Evolutionary conservation across 2,113 vertebrate genomes (phyloP).

Genomic region (Heteronetta atricapilla): DNA sequence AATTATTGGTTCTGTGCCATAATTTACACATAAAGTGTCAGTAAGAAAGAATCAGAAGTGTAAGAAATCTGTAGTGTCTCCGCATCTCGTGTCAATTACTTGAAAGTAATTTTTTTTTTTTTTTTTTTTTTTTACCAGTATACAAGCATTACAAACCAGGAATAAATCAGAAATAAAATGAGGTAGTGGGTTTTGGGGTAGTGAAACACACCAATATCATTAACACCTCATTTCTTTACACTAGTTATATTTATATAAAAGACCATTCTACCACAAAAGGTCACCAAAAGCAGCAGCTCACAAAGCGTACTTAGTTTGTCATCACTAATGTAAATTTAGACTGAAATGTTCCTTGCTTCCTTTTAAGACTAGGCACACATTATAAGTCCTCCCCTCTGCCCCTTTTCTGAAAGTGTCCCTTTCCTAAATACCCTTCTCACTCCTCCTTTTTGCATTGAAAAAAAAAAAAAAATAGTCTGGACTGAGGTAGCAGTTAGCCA

Average conservation of each 20-base stretch:
- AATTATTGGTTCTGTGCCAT: background rate
- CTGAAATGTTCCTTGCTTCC: background rate
- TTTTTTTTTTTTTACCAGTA: background rate
- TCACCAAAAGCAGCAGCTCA: background rate
- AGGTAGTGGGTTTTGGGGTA: background rate
- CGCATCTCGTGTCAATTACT: background rate
- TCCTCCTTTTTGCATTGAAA: background rate
- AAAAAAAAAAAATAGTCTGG: background rate
- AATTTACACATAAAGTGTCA: background rate
- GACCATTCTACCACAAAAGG: rapidly evolving
- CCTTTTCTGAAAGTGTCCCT: background rate
- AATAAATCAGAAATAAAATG: background rate
- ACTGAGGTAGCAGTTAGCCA: background rate
- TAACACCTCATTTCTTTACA: background rate
- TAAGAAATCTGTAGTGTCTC: background rate
- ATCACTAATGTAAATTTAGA: background rate
- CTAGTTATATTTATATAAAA: background rate
- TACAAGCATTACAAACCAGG: background rate
- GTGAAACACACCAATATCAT: background rate
- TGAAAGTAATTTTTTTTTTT: background rate
- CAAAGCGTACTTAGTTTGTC: rapidly evolving
- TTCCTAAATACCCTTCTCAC: background rate
- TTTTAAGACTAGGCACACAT: background rate
- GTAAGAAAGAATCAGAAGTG: background rate
- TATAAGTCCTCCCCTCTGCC: background rate